Conservation (phyloP, 2,113 vertebrate species). For the Sphyrna mokarran region DNA sequence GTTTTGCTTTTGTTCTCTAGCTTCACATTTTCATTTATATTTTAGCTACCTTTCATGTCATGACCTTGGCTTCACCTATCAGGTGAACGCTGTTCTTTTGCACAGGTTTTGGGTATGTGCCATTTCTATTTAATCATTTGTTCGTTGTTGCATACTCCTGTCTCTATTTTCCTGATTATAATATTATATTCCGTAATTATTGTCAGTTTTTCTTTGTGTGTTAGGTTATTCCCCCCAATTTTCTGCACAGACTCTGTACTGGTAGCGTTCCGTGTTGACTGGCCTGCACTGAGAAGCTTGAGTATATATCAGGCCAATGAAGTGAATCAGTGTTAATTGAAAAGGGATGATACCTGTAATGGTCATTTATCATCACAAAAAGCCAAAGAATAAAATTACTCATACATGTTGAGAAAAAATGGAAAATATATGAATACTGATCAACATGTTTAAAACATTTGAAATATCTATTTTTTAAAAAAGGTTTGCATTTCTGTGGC, state of each 20-base stretch:
- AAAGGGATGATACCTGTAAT: not conserved
- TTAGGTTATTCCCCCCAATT: not conserved
- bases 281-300: not conserved
- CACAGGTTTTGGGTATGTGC: not conserved
- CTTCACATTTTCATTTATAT: not conserved
- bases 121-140: not conserved
- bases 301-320: not conserved
- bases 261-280: not conserved
- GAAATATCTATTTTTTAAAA: not conserved
- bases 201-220: not conserved
- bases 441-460: not conserved
- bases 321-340: not conserved
- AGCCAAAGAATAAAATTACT: not conserved
- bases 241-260: not conserved
- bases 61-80: not conserved
- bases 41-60: not conserved
- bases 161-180: not conserved
- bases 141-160: not conserved
- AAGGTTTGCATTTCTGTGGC: not conserved
- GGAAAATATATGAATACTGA: not conserved
- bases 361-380: not conserved
- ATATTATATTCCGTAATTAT: not conserved
- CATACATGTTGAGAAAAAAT: not conserved
- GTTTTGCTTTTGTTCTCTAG: not conserved
- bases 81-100: not conserved